Base-by-base conservation (phyloP, 2,113 vertebrate genomes). In the Cebus imitator region DNA sequence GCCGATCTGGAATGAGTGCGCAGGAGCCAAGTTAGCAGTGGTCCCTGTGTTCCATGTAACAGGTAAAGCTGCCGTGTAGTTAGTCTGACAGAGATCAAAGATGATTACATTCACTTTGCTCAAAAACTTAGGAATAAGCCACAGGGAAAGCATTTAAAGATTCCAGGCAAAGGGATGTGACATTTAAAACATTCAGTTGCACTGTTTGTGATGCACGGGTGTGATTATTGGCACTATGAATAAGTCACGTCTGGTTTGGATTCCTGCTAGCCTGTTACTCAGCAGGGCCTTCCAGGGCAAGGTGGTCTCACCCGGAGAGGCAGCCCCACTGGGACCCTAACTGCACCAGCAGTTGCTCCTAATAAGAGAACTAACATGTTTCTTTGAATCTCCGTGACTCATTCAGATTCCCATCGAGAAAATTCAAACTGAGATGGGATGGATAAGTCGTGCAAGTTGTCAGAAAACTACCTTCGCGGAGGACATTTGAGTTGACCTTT, bases 141-240 rank as follows among this genome's bases (percentile, higher is more conserved):
- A 37, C 70, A 12, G 11, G 32, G 35, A 84, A 93, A 96, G 82
- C 37, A 7, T 93, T 94, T 87, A 55, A 96, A 96, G 95, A 45
- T 78, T 89, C 92, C 43, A 96, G 88, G 88, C 96, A 95, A 78
- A 86, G 93, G 75, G 18, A 12, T 40, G 37, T 58, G 48, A 27
- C 91, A 40, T 89, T 97, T 97, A 91, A 93, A 96, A 61, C 6
- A n/a, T 96, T 89, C 94, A 73, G 95, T 68, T 64, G 93, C 87
- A 90, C 85, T 93, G 97, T 97, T 93, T 95, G 72, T 87, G 95
- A 95, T 78, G 64, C 79, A 57, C 95, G 85, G 94, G 94, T 93
- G 92, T 94, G 97, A 91, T 97, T 97, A 90, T 93, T 86, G 93
- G 96, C 80, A 83, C 92, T 45, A 7, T 61, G 93, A 93, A 66